Evolutionary conservation across 2,888 invertebrate species (phyloP), one percentile per base, ranked within the genome.

Genomic region (Sialis fuliginosa): DNA sequence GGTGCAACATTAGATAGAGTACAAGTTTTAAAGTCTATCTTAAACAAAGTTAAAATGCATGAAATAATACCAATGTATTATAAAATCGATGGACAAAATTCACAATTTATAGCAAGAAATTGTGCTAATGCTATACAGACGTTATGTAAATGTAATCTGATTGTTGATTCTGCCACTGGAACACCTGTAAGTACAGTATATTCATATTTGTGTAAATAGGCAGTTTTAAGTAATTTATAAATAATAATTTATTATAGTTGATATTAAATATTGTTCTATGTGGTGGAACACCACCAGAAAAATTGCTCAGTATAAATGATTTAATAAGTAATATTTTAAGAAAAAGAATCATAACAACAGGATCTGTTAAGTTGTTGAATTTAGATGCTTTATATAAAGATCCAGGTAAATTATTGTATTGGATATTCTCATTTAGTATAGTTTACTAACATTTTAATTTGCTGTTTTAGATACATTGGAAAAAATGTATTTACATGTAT

Each of bases 41-140:
- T 71, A 41, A 60, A 61, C 32, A 59, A 66, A 10, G 62, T 69
- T 2, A 61, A 67, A 47, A 71, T 71, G 0, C 56, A 63, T 2
- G 70, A 71, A 53, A 58, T 72, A 30, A 66, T 71, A 47, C 72
- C 72, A 5, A 66, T 71, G 0, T 57, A 55, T n/a, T 68, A 64
- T 53, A 65, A 63, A 52, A 49, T 54, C 6, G 52, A 53, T 6
- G 62, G 60, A 4, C 56, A 60, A 5, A 62, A 62, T 42, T 59
- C 64, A 1, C 61, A 57, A 46, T 72, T 72, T 52, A 54, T 72
- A 37, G 66, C 67, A 4, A 54, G 62, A 48, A 71, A 70, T 54
- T 71, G 71, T 53, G 66, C 64, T 7, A 51, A 60, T 2, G 71
- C 71, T 0, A 57, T 72, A n/a, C 63, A 67, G 44, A 65, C 64